These are phyloP conservation scores for Gobius niger DNA, from an alignment of 2,113 vertebrate species.

Conservation along the genomic window DNA sequence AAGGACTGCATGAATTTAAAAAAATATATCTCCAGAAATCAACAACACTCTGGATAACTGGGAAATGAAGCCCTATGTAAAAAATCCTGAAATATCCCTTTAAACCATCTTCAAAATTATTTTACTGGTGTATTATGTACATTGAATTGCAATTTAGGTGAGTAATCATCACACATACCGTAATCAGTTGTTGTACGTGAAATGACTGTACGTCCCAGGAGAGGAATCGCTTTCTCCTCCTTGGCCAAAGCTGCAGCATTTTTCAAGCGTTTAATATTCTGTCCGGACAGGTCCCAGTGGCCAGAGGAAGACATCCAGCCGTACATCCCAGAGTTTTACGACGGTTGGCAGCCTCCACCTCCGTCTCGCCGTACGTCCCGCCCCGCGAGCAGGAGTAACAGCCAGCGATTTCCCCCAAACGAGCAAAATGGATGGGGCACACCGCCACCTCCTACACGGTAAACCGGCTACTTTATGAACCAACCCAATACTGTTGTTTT, in stretches of 20 bases:
- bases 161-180: too few relatives aligned
- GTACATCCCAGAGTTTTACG: constrained; percentile 79
- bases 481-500: not conserved
- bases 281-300: constrained; percentile 67
- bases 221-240: too few relatives aligned
- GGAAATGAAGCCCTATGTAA: too few relatives aligned
- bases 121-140: too few relatives aligned
- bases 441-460: constrained; percentile 36
- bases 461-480: constrained; percentile 5
- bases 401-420: constrained; percentile 37
- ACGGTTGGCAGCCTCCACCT: constrained; percentile 77
- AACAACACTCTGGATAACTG: too few relatives aligned
- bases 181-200: too few relatives aligned
- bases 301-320: constrained; percentile 58
- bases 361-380: not conserved
- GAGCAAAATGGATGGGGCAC: constrained; percentile 5
- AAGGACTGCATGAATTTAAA: too few relatives aligned
- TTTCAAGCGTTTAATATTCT: not conserved
- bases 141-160: too few relatives aligned
- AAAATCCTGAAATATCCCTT: too few relatives aligned
- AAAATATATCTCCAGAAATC: too few relatives aligned
- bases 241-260: not conserved
- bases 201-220: too few relatives aligned
- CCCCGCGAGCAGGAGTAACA: constrained; percentile 52
- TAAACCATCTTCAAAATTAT: too few relatives aligned